Conservation (phyloP, 2,888 invertebrate genomes). For the Aspidiotus rigidus region DNA sequence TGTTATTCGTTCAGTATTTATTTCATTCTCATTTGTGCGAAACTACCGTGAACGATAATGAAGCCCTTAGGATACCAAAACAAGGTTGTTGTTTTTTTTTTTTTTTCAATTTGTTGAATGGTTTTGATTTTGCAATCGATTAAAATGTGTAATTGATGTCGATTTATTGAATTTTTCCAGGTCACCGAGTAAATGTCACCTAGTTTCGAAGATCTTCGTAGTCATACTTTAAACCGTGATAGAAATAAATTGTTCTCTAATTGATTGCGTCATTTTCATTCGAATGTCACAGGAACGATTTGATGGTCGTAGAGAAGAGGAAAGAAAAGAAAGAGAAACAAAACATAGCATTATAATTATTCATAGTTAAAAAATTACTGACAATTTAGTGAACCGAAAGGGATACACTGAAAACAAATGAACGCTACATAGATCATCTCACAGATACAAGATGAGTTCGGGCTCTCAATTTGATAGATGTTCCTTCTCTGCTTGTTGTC, state of each 20-base stretch:
- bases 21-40: conserved; percentile 71
- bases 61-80: conserved; percentile 69
- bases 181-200: conserved; percentile 18
- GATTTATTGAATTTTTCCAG: conserved; percentile 9
- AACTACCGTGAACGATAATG: conserved; percentile 67
- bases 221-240: neutral
- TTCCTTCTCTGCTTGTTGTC: neutral
- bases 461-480: no score
- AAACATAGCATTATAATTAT: no score
- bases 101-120: neutral
- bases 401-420: neutral
- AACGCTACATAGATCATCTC: neutral
- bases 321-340: neutral
- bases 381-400: neutral
- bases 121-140: neutral
- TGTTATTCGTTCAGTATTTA: conserved; percentile 73
- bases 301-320: neutral
- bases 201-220: neutral
- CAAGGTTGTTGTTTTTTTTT: conserved; percentile 42
- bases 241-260: conserved; percentile 2
- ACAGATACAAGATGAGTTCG: no score
- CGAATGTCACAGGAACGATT: neutral
- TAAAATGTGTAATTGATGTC: neutral
- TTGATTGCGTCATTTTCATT: neutral
- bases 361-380: no score